Evolutionary conservation across 1,140 invertebrate genomes (phyloP), one percentile per base, ranked within the genome.

Genomic region (Vanessa atalanta): DNA sequence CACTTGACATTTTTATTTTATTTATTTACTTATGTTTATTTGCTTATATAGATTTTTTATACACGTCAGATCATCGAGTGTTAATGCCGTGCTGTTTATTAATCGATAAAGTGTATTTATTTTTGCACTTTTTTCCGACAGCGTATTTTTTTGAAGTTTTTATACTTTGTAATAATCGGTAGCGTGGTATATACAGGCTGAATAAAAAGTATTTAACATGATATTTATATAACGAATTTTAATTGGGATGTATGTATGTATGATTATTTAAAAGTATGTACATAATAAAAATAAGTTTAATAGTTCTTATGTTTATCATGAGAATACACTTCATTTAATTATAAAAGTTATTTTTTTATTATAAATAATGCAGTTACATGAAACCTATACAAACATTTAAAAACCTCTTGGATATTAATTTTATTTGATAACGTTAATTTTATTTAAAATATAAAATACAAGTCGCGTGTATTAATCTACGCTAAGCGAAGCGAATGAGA

Each of bases 401-500:
- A 43, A 43, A 43, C 9, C 6, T 43, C 7, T 43, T 9, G 3
- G 37, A 43, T 43, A 43, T 7, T 43, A 43, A 43, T 43, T 55
- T 20, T 20, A 20, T 11, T 31, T n/a, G 7, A 11, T 13, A 14
- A 26, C 12, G 9, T 26, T 20, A 26, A 26, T 26, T 60, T 60
- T 26, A 26, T 26, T 60, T 60, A 60, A n/a, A 53, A 60, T 60
- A 50, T 47, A 70, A 57, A 37, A 50, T 37, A 63, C 26, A 47
- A 70, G 47, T 69, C 55, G 53, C 57, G 57, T 61, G 57, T 31
- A 60, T 70, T 63, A 63, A 23, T 48, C 20, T 43, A 16, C 15
- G 63, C 47, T 48, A 65, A 65, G 43, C 63, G 63, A 20, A 70
- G 67, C 63, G 65, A 77, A 78, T 76, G 63, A 72, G 75, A 83